Conservation (phyloP, 1,140 invertebrate genomes). For the Linepithema humile region DNA sequence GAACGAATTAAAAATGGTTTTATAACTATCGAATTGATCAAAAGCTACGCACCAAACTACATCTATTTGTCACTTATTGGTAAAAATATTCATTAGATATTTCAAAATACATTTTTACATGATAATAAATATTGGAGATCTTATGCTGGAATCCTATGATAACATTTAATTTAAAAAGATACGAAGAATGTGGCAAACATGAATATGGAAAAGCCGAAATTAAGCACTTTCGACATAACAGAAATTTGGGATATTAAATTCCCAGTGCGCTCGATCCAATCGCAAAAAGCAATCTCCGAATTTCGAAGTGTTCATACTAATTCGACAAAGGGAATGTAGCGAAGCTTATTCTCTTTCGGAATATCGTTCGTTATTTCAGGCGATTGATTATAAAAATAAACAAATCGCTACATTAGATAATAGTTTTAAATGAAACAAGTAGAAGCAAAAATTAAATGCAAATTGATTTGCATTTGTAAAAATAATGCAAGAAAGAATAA, state of each 20-base stretch:
- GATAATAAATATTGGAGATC: background rate
- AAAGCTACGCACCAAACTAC: background rate
- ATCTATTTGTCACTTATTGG: background rate
- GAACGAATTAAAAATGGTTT: slow-evolving; percentile 44
- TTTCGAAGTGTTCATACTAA: slow-evolving; percentile 52
- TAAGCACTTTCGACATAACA: background rate
- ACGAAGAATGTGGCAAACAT: background rate
- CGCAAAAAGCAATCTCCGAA: slow-evolving; percentile 77
- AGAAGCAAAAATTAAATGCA: background rate
- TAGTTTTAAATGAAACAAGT: background rate
- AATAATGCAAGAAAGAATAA: background rate
- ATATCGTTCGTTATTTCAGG: background rate
- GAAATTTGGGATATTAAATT: slow-evolving; percentile 66
- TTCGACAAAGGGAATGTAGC: slow-evolving; percentile 7
- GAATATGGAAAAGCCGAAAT: background rate
- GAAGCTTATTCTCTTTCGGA: background rate
- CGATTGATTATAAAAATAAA: background rate
- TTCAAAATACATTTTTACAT: too few species aligned
- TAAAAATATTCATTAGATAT: background rate
- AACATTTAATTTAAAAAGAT: background rate
- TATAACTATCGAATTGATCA: slow-evolving; percentile 37
- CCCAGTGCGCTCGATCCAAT: slow-evolving; percentile 70
- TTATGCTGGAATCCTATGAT: background rate
- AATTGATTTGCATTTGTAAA: background rate
- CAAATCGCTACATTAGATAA: background rate